These are phyloP conservation scores for Cartodere bifasciata DNA, from an alignment of 2,888 invertebrate species.

Conservation along the genomic window DNA sequence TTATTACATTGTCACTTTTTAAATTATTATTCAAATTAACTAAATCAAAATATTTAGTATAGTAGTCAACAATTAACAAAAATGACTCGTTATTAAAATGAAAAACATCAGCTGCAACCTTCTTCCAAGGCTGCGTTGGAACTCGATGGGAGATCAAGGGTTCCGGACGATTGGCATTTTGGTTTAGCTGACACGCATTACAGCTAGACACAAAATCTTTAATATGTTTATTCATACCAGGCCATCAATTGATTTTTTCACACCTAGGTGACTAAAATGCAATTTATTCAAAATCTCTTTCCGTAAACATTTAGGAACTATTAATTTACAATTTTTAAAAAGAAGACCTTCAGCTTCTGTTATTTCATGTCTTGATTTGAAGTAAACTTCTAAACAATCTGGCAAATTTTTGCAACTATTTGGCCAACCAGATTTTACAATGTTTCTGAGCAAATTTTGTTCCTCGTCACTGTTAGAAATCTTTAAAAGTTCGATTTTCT, in stretches of 20 bases:
- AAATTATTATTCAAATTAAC: conserved; percentile 5
- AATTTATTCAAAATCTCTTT: conserved; percentile 11
- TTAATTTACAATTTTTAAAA: conserved; percentile 9
- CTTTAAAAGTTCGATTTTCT: conserved; percentile 7
- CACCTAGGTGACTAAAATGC: conserved; percentile 12
- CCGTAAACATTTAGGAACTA: conserved; percentile 11
- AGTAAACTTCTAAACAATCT: conserved; percentile 1
- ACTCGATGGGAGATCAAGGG: conserved; percentile 12
- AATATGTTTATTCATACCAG: conserved; percentile 11
- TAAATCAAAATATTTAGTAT: conserved; percentile 8
- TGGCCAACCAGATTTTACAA: conserved; percentile 10
- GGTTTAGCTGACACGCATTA: conserved; percentile 7
- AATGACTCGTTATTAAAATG: conserved; percentile 5
- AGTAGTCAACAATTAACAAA: conserved; percentile 7
- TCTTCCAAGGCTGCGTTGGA: conserved; percentile 8
- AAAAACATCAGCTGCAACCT: conserved; percentile 11
- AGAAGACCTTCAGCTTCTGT: conserved; percentile 6
- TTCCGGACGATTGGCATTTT: conserved; percentile 9
- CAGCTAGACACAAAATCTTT: conserved; percentile 6
- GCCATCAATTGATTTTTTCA: conserved; percentile 12
- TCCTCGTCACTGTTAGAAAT: conserved; percentile 2
- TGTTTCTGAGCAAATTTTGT: conserved; percentile 2
- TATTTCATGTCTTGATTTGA: not conserved
- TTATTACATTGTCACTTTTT: conserved; percentile 4
- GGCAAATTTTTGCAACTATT: conserved; percentile 4